Base-by-base conservation (phyloP, 2,888 invertebrate genomes). In the Metopia argyrocephala region DNA sequence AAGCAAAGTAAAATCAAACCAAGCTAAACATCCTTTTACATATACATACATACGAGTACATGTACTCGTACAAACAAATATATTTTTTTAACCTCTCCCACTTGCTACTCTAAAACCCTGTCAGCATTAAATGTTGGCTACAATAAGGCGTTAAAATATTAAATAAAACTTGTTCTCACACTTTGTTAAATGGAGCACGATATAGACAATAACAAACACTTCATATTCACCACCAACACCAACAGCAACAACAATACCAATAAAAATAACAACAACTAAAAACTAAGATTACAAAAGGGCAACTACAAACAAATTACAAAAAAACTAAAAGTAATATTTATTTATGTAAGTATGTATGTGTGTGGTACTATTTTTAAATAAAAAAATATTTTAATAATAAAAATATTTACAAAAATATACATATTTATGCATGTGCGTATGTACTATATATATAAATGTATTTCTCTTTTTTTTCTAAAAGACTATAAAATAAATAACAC, bases 141-240 rank as follows among this genome's bases (percentile, higher is more conserved):
- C 79, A 71, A 76, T 71, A 76, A 79, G 76, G 76, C 76, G 79
- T 79, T 79, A 76, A 76, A 79, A 79, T 79, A 76, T 79, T 79
- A 76, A 76, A 79, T 79, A 79, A 79, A 76, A 76, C 75, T 76
- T 76, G 79, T 79, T 71, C 76, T 78, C 76, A 66, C 71, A 78
- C 76, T 71, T 79, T 71, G 75, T 68, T 79, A 75, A 79, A 79
- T 79, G 79, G 79, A 79, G 79, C 79, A 79, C 61, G 66, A 57
- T 66, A 68, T 62, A 79, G 79, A 79, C 79, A 79, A 76, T 76
- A 76, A 71, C 66, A 71, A 79, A 79, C 76, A 79, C 75, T 79
- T 79, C 23, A 78, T 78, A 76, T 66, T 65, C 56, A 52, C 64
- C 38, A 38, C 9, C 38, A 38, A 38, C 38, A 38, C 9, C 38